Conservation (phyloP, 2,113 vertebrate species). For the Cyanoramphus novaezelandiae region DNA sequence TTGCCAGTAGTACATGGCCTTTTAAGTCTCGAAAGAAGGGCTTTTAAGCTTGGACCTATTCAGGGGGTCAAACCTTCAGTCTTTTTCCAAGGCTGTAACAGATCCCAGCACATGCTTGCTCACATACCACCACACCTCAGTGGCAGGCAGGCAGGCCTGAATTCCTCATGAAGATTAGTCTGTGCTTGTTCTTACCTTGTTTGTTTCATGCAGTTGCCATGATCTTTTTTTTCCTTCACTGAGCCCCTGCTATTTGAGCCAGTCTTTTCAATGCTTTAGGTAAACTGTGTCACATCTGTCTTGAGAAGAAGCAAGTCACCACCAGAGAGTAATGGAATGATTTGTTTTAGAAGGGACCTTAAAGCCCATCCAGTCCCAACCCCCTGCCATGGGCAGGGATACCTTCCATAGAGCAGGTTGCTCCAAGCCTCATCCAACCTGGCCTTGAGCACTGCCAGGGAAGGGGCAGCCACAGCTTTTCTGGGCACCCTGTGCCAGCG, state of each 20-base stretch:
- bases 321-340: not conserved
- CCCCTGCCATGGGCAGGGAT: not conserved
- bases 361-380: not conserved
- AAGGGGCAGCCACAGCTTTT: not conserved
- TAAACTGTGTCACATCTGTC: not conserved
- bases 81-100: not conserved
- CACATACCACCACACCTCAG: not conserved
- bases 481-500: not conserved
- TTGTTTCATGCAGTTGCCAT: not conserved
- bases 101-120: not conserved
- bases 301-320: not conserved
- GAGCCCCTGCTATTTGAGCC: not conserved
- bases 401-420: not conserved
- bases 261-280: not conserved
- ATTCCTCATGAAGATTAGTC: not conserved
- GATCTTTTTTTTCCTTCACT: not conserved
- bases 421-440: not conserved
- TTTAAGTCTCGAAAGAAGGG: not conserved
- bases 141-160: not conserved
- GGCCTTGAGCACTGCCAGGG: not conserved
- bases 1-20: not conserved
- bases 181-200: not conserved
- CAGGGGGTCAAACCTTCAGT: not conserved
- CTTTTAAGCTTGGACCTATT: not conserved
- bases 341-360: not conserved